Percentiles rank a stretch among this genome's conserved stretches.
Conservation (phyloP, 30 jellyfish, hydroid and myxozoan species). For the Turritopsis dohrnii region DNA sequence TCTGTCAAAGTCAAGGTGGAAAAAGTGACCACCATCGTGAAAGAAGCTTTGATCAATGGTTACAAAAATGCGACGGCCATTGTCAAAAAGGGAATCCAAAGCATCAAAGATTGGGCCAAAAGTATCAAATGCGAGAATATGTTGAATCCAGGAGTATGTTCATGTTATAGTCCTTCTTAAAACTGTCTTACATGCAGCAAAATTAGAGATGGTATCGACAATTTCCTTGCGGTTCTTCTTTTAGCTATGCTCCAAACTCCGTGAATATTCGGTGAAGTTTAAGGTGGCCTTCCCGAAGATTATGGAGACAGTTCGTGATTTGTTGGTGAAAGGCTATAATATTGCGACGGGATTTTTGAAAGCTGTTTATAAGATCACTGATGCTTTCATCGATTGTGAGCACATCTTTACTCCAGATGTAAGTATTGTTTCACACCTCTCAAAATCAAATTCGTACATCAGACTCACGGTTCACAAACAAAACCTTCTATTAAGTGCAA, state of each 20-base stretch:
- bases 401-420: neutral
- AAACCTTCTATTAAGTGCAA: neutral
- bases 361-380: conserved; percentile 13
- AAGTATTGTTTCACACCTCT: neutral
- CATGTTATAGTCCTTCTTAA: neutral
- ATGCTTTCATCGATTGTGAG: conserved; percentile 7
- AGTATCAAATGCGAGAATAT: neutral
- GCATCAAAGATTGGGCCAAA: neutral
- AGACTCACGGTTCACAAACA: neutral
- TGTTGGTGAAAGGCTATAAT: neutral
- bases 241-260: conserved; percentile 9
- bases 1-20: neutral
- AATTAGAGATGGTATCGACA: too few relatives aligned
- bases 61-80: neutral
- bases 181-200: neutral
- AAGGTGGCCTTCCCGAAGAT: conserved; percentile 5
- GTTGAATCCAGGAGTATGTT: neutral
- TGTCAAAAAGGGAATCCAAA: conserved; percentile 7
- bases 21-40: neutral
- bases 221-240: too few relatives aligned
- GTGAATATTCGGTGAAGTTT: neutral
- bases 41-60: conserved; percentile 9
- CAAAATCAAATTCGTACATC: too few relatives aligned
- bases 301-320: conserved; percentile 6
- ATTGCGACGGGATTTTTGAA: neutral